Evolutionary conservation across 2,797 vertebrate species (phyloP).

Genomic region (Catamblyrhynchus diadema): DNA sequence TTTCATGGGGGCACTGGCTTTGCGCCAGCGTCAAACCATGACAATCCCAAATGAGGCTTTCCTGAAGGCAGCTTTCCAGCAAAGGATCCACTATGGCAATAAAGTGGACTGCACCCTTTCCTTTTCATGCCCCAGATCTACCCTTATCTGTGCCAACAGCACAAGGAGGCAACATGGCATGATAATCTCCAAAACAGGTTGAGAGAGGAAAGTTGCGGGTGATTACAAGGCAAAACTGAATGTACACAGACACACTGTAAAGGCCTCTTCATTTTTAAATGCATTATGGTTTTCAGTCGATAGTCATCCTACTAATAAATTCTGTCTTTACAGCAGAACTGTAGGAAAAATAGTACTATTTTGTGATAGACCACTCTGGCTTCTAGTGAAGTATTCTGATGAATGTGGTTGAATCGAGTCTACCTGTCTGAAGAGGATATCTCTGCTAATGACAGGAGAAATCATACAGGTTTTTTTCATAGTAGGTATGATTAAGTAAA

Average conservation of each 20-base stretch:
- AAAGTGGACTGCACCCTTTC: background rate
- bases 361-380: background rate
- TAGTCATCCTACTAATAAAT: background rate
- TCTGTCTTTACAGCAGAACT: background rate
- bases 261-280: background rate
- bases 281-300: background rate
- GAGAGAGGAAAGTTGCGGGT: background rate
- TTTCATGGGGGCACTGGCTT: too few relatives aligned
- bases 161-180: background rate
- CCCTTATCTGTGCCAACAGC: background rate
- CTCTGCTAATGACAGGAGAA: background rate
- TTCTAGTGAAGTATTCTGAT: background rate
- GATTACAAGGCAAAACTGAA: background rate
- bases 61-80: background rate
- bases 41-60: background rate
- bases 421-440: background rate
- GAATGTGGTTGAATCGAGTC: background rate
- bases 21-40: too few relatives aligned
- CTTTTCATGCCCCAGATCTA: rapidly evolving
- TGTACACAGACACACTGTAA: background rate
- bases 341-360: background rate
- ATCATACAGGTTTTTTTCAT: background rate
- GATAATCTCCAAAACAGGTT: background rate
- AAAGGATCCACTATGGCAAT: rapidly evolving
- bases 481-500: background rate